Conservation (phyloP, 2,113 vertebrate species). For the Clarias batrachus region DNA sequence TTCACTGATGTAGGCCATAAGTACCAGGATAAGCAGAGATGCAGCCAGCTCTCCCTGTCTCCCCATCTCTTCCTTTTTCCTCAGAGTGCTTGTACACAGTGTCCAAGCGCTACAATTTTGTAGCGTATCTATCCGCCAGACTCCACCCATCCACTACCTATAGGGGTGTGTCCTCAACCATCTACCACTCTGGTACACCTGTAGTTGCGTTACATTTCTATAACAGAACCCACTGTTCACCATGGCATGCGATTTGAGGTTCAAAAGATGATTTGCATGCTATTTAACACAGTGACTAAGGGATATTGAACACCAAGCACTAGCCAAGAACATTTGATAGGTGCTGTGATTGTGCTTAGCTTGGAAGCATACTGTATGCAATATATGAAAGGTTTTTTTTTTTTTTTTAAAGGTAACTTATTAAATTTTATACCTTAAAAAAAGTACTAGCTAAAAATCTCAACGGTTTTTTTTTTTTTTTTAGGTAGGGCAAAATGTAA, state of each 20-base stretch:
- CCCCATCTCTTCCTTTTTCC: slow-evolving; percentile 45
- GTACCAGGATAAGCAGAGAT: slow-evolving; percentile 58
- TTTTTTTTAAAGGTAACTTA: no score
- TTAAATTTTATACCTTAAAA: no score
- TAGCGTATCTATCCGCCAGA: slow-evolving; percentile 54
- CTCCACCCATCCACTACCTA: slow-evolving; percentile 55
- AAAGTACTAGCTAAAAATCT: no score
- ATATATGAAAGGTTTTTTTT: neutral
- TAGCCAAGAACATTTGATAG: neutral
- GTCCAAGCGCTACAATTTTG: slow-evolving; percentile 53
- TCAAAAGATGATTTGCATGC: slow-evolving; percentile 27
- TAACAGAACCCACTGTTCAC: slow-evolving; percentile 12
- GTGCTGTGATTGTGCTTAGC: neutral
- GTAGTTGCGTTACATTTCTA: slow-evolving; percentile 23
- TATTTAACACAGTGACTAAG: slow-evolving; percentile 30
- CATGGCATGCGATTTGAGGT: slow-evolving; percentile 18
- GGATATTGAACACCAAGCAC: slow-evolving; percentile 25
- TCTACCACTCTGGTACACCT: slow-evolving; percentile 28
- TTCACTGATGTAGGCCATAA: slow-evolving; percentile 63
- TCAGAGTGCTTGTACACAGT: slow-evolving; percentile 31
- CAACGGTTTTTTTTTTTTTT: neutral
- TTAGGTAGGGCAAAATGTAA: neutral
- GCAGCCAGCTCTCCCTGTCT: slow-evolving; percentile 56
- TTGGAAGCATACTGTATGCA: neutral
- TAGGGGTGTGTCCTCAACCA: slow-evolving; percentile 26